Base-by-base conservation (phyloP, 2,888 invertebrate species). In the Acleris laterana region DNA sequence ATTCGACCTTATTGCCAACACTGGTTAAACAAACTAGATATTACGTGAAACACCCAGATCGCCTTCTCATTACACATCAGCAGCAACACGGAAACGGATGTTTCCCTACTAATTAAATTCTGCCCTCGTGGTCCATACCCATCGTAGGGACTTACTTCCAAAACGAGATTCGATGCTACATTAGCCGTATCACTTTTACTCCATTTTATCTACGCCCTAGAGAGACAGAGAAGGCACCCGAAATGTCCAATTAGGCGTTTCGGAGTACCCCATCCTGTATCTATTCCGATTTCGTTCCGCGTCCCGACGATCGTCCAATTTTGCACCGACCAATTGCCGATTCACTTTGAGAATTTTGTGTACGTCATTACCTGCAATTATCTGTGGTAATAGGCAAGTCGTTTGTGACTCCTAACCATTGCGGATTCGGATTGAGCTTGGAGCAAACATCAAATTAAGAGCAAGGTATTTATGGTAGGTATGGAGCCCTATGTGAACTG, bases 331-430 rank as follows among this genome's bases (percentile, higher is more conserved):
- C 73, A 77, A 77, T 83, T 79, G 77, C 76, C 77, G 74, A 84
- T 84, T 84, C 83, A 75, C 82, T 84, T 83, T 84, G 77, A 69
- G 75, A 75, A 77, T 78, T 73, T 49, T 28, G 61, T 38, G 57
- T 50, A 13, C 50, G 56, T 32, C 57, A 44, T 25, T 57, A 57
- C 46, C n/a, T 42, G 53, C 42, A 66, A 32, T 61, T 56, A 56
- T 38, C 44, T 38, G 56, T 51, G 56, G 51, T 51, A 50, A 56
- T 50, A 46, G 32, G 19, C 48, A 25, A 48, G 59, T 49, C n/a
- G 48, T 19, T 32, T 19, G 17, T n/a, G 7, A n/a, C 46, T 16
- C 1, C 13, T 4, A 38, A 38, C 13, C 4, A 13, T 38, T 13
- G 38, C 38, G 4, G 13, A 38, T 13, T 1, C 13, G 38, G 13